Evolutionary conservation across 2,113 vertebrate genomes (phyloP).

Genomic region (Euleptes europaea): DNA sequence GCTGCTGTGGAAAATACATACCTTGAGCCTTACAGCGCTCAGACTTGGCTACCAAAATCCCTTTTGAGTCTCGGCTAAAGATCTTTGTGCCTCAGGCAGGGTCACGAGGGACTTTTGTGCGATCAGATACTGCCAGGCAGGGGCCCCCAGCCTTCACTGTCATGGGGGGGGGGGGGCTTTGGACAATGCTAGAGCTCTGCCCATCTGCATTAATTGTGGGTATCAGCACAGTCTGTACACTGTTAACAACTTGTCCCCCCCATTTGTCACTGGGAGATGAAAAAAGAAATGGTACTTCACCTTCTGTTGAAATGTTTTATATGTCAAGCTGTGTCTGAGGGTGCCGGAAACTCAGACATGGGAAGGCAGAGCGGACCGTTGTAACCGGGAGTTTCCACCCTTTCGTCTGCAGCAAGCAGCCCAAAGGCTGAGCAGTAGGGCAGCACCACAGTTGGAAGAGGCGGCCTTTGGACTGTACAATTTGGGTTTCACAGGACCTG

Average conservation of each 20-base stretch:
- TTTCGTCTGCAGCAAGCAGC: background rate
- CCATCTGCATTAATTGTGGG: background rate
- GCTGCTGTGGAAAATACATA: background rate
- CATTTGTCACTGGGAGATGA: background rate
- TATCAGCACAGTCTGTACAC: background rate
- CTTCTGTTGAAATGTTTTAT: too few relatives aligned
- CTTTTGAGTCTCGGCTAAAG: too few relatives aligned
- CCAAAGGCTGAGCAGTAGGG: background rate
- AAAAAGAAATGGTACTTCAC: background rate
- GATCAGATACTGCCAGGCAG: background rate
- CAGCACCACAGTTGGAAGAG: too few relatives aligned
- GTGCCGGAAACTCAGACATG: background rate
- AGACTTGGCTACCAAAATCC: background rate
- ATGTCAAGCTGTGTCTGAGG: background rate
- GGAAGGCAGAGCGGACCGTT: too few relatives aligned
- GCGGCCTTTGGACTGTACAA: background rate
- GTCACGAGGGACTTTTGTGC: background rate
- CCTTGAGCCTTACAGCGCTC: background rate
- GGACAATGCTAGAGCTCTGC: background rate
- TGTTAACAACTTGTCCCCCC: background rate
- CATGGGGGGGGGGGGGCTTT: background rate
- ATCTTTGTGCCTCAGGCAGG: background rate
- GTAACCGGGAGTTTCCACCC: too few relatives aligned
- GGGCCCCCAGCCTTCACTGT: background rate
- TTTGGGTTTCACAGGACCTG: too few relatives aligned